A percentile compares a stretch with the other conserved stretches of the same genome.
Evolutionary conservation across 2,888 invertebrate genomes (phyloP).

Genomic region (Campopleginae sp.): DNA sequence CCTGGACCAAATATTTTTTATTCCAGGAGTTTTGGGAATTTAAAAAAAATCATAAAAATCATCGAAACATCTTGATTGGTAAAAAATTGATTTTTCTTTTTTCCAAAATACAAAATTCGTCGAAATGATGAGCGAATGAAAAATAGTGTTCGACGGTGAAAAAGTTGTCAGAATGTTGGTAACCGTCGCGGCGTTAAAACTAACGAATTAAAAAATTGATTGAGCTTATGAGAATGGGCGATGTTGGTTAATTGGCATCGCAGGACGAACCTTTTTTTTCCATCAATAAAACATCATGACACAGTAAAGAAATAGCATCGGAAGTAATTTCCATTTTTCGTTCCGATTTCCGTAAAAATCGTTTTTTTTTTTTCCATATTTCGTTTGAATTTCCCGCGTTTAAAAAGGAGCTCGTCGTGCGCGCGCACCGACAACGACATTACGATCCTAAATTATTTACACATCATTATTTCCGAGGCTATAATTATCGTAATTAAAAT

Average conservation of each 20-base stretch:
- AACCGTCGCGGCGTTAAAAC: background rate
- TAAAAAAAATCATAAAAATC: too few relatives aligned
- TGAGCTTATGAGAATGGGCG: constrained; percentile 50
- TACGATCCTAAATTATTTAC: constrained; percentile 68
- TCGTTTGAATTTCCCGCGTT: constrained; percentile 42
- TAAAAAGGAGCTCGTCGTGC: constrained; percentile 54
- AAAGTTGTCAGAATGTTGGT: background rate
- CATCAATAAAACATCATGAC: constrained; percentile 40
- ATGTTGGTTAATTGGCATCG: constrained; percentile 33
- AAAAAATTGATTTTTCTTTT: too few relatives aligned
- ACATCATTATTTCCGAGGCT: constrained; percentile 60
- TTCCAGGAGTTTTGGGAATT: too few relatives aligned
- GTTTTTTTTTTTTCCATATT: background rate
- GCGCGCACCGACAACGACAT: constrained; percentile 56
- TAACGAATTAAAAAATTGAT: constrained; percentile 28
- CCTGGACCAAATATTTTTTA: too few relatives aligned
- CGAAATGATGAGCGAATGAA: background rate
- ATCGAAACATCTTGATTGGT: too few relatives aligned
- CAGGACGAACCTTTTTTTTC: constrained; percentile 15
- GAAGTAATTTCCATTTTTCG: background rate
- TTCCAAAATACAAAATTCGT: too few relatives aligned
- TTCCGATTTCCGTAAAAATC: too few relatives aligned
- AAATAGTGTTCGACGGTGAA: background rate
- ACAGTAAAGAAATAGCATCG: constrained; percentile 5
- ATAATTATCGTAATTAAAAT: constrained; percentile 52